Base-by-base conservation (phyloP, 2,797 vertebrate genomes). In the Acipenser ruthenus region DNA sequence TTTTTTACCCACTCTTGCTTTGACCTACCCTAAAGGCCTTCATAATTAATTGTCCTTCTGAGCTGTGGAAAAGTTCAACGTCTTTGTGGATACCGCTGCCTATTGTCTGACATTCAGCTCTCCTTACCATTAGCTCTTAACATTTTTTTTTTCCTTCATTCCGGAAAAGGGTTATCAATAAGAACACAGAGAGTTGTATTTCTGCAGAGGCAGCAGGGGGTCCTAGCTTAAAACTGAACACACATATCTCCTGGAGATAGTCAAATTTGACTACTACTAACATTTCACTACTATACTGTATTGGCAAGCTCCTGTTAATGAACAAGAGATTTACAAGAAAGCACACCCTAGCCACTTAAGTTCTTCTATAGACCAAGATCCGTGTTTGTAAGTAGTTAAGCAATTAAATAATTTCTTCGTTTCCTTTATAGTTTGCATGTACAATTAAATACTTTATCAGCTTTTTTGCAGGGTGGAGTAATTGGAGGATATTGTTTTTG, bases 31-130 rank as follows among this genome's bases (percentile, higher is more conserved):
- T 83, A 85, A 87, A 91, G 89, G 88, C 88, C 87, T 90, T 89
- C 83, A 81, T 90, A 90, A 92, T 92, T 92, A 90, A 93, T 90
- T 89, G 88, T 90, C 84, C 85, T 82, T 85, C 79, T 74, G 87
- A 87, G 84, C 88, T 18, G 18, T 80, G 82, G 81, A 85, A 82
- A 84, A 86, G 88, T 89, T 88, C 84, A 87, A 84, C 87, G 84
- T 79, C 83, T 76, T 85, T 82, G 84, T 78, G 82, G 74, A 79
- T 83, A 81, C 78, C 81, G 79, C 37, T 82, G 82, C 77, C 86
- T 81, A 85, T 87, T 90, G 84, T 87, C 82, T 84, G 80, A 80
- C 82, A 82, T 85, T 88, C 84, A 78, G 79, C 75, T 82, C 79
- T 82, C 84, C 80, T 80, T 79, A 50, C 78, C 76, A 80, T 83